Conservation (phyloP, 2,113 vertebrate species). For the Petaurus breviceps region DNA sequence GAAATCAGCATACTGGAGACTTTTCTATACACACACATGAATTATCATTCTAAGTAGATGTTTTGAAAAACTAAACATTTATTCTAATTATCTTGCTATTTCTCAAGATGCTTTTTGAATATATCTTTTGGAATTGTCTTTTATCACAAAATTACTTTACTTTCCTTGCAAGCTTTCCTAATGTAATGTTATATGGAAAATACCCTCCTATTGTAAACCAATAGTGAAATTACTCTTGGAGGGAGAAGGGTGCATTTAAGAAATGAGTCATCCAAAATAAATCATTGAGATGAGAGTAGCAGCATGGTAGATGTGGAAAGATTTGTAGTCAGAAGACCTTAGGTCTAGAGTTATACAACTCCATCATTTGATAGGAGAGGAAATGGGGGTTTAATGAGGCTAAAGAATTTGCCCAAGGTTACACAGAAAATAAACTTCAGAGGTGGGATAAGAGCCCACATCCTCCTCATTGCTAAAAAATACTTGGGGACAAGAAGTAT, state of each 20-base stretch:
- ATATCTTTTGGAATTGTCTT: neutral
- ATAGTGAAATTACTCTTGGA: neutral
- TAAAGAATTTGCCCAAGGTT: neutral
- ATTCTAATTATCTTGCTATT: slow-evolving; percentile 1
- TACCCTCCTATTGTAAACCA: neutral
- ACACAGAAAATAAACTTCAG: neutral
- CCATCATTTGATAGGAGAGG: neutral
- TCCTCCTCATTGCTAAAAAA: neutral
- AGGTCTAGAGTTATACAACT: neutral
- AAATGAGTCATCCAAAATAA: neutral
- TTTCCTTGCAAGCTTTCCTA: neutral
- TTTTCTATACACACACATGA: neutral
- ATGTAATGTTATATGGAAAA: neutral
- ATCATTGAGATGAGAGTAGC: no score
- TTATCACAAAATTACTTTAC: neutral
- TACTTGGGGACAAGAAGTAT: neutral
- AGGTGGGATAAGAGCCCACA: neutral
- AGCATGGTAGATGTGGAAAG: no score
- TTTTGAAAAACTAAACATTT: neutral
- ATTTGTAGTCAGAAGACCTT: neutral
- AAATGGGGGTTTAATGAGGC: neutral
- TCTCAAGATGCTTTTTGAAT: slow-evolving; percentile 5
- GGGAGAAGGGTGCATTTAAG: neutral
- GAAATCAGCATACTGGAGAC: neutral
- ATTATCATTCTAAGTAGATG: neutral